phyloP scores from a whole-genome alignment of 2,113 vertebrate genomes.

The Opisthocomus hoazin region DNA sequence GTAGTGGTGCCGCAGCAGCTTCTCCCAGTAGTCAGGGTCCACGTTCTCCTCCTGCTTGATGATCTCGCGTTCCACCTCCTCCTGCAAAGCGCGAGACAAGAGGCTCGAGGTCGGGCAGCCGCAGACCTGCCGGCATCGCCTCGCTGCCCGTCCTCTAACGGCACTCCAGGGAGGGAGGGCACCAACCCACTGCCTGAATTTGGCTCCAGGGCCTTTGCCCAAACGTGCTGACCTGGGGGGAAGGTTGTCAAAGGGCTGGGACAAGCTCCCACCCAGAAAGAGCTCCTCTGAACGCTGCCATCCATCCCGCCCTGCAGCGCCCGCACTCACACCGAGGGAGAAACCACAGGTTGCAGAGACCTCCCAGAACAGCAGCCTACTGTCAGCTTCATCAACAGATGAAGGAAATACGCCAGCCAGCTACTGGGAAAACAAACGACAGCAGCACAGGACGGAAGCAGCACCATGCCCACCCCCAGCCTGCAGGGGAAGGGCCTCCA shows the following conservation, averaged over 20 bases:
- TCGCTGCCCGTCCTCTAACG: not conserved
- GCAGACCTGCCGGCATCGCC: not conserved
- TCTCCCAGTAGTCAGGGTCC: constrained; percentile 98
- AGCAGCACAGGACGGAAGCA: fast-evolving
- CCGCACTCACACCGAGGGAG: fast-evolving
- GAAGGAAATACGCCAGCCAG: not conserved
- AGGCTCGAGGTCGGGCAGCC: fast-evolving
- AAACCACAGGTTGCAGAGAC: not conserved
- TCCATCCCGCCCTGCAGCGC: not conserved
- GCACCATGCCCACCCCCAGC: not conserved
- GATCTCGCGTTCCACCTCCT: constrained; percentile 96
- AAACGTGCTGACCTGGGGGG: fast-evolving
- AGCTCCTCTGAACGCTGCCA: not conserved
- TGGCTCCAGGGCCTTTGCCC: not conserved
- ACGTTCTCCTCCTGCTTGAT: constrained; percentile 99
- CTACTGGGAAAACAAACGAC: not conserved
- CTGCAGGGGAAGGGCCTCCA: not conserved
- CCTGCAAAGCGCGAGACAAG: constrained; percentile 65
- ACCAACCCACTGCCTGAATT: not conserved
- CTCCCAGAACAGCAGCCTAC: not conserved
- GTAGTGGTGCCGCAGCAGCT: constrained; percentile 94
- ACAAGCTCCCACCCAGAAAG: not conserved
- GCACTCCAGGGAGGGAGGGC: not conserved
- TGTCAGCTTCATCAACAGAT: not conserved
- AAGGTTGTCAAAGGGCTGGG: not conserved